These are phyloP conservation scores for Amphiprion ocellaris DNA, from an alignment of 2,113 vertebrate species.

Conservation along the genomic window DNA sequence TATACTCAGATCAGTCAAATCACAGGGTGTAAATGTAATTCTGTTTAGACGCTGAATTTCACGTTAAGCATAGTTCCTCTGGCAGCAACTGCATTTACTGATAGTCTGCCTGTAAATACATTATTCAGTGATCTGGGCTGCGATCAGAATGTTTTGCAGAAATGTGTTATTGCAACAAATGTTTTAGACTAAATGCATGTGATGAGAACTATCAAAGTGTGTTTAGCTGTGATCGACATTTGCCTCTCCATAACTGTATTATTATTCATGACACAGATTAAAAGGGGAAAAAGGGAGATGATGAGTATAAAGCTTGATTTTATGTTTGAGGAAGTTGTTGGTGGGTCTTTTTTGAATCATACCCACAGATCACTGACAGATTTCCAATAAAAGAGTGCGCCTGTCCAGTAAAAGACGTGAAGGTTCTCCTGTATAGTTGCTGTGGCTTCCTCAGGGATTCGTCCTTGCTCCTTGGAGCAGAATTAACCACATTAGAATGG, in stretches of 20 bases:
- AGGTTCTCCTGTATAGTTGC: not conserved
- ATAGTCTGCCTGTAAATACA: too few relatives aligned
- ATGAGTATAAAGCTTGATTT: not conserved
- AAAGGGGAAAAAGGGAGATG: not conserved
- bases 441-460: not conserved
- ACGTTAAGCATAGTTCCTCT: too few relatives aligned
- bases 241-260: not conserved
- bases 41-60: too few relatives aligned
- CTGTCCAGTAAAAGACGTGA: not conserved
- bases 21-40: too few relatives aligned
- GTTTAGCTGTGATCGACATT: too few relatives aligned
- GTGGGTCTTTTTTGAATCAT: not conserved
- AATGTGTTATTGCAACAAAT: too few relatives aligned
- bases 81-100: too few relatives aligned
- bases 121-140: too few relatives aligned
- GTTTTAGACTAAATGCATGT: too few relatives aligned
- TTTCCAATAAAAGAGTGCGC: not conserved
- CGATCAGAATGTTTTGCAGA: too few relatives aligned
- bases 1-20: too few relatives aligned
- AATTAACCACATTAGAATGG: slow-evolving; percentile 2
- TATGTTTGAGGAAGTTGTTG: not conserved
- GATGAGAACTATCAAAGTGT: too few relatives aligned
- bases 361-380: not conserved
- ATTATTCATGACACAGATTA: not conserved
- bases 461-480: slow-evolving; percentile 3